Conservation (phyloP, 1,140 invertebrate species). For the Alviniconcha marisindica region DNA sequence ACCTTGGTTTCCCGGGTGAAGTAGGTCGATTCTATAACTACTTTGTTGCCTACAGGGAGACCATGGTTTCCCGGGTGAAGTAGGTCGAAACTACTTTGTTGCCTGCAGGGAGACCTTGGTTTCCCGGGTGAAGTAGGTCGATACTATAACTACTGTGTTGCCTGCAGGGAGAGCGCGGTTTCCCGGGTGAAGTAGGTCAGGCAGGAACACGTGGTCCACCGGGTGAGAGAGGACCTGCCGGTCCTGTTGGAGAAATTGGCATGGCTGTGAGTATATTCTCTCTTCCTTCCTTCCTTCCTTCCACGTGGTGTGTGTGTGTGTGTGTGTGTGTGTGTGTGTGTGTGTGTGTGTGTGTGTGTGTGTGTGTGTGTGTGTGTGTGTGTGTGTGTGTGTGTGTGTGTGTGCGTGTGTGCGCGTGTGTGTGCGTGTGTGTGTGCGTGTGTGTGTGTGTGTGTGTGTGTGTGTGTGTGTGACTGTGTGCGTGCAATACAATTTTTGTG, state of each 20-base stretch:
- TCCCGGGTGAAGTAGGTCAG: constrained; percentile 55
- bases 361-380: too few species aligned
- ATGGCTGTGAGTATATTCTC: constrained; percentile 53
- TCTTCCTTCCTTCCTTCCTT: too few species aligned
- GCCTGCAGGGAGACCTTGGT: neutral
- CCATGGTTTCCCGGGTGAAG: neutral
- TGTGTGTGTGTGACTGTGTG: too few species aligned
- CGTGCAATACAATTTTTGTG: too few species aligned
- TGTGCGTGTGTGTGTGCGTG: too few species aligned
- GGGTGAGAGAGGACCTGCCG: constrained; percentile 60
- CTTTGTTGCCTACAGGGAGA: neutral
- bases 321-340: too few species aligned
- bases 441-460: too few species aligned
- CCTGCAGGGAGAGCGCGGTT: constrained; percentile 58
- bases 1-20: neutral
- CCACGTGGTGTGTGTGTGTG: too few species aligned
- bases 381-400: too few species aligned
- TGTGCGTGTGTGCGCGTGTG: too few species aligned
- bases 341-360: too few species aligned
- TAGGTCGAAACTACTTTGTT: neutral
- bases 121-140: neutral
- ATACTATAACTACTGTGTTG: neutral
- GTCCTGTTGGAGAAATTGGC: constrained; percentile 57
- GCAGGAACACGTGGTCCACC: constrained; percentile 55
- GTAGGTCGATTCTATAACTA: neutral